Evolutionary conservation across 2,888 invertebrate genomes (phyloP).

Genomic region (Dolomedes plantarius): DNA sequence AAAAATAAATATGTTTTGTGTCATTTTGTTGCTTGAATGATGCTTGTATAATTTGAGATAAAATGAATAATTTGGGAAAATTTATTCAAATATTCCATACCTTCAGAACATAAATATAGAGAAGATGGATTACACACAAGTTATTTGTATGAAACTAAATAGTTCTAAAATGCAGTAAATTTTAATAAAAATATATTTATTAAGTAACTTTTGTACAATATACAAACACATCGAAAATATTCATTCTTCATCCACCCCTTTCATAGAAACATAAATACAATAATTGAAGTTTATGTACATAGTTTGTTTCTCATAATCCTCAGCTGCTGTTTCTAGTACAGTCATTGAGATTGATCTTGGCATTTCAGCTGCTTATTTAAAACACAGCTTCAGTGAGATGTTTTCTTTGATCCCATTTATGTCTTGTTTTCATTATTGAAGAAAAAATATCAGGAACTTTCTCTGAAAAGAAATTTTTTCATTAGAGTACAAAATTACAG

Average conservation of each 20-base stretch:
- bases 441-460: neutral
- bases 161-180: neutral
- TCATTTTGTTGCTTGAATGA: too few species aligned
- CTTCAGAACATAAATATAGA: too few species aligned
- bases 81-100: too few species aligned
- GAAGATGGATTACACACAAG: too few species aligned
- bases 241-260: neutral
- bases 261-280: neutral
- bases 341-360: too few species aligned
- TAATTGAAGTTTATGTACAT: neutral
- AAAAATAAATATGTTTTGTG: too few species aligned
- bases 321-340: too few species aligned
- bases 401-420: neutral
- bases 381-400: neutral
- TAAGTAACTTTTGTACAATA: neutral
- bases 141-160: too few species aligned
- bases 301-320: neutral
- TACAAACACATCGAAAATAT: neutral
- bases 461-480: neutral
- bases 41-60: too few species aligned
- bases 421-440: neutral
- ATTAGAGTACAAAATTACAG: too few species aligned
- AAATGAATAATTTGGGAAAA: too few species aligned
- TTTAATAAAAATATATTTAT: neutral
- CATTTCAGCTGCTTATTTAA: too few species aligned